Evolutionary conservation across 1,140 invertebrate genomes (phyloP), one percentile per base, ranked within the genome.

Genomic region (Listronotus bonariensis): DNA sequence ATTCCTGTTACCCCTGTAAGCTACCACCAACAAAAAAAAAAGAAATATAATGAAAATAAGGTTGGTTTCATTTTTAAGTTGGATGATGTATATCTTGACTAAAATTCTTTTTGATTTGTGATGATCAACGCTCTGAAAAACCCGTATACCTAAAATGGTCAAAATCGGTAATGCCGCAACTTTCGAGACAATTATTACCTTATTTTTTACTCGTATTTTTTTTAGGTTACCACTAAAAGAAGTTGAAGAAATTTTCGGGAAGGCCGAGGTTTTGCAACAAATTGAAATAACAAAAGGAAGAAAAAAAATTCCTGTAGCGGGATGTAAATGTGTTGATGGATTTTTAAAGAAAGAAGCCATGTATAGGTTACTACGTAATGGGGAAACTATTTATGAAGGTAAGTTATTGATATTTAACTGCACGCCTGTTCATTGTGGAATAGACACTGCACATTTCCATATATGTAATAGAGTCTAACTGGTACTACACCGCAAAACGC

Each of bases 251-350:
- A 61, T 89, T 41, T 26, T 79, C 87, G 93, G 95, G 5, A 89
- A 95, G 84, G 96, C 95, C 3, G 88, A 87, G 69, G 90, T 98
- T 12, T 76, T 95, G 26, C 87, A 96, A 77, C 81, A 90, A 71
- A 98, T 98, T 78, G 72, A 88, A 55, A 87, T 97, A 31, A 92
- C 86, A 20, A 90, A 94, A 70, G 88, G 88, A 31, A 89, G 85
- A 72, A 92, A 92, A 73, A 92, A 93, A 77, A 80, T 94, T 0
- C 87, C 88, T 4, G 90, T 98, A 6, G 95, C 95, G 1, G 96
- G 96, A 0, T 95, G 92, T 74, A 82, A 89, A 14, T 97, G 95
- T 77, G 80, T 81, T 0, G 91, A 91, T 78, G 95, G 95, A 1
- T 69, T 81, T 0, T 81, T 98, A 0, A 87, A 89, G 65, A 89